phyloP scores from a whole-genome alignment of 2,888 invertebrate species.

The Actias luna region DNA sequence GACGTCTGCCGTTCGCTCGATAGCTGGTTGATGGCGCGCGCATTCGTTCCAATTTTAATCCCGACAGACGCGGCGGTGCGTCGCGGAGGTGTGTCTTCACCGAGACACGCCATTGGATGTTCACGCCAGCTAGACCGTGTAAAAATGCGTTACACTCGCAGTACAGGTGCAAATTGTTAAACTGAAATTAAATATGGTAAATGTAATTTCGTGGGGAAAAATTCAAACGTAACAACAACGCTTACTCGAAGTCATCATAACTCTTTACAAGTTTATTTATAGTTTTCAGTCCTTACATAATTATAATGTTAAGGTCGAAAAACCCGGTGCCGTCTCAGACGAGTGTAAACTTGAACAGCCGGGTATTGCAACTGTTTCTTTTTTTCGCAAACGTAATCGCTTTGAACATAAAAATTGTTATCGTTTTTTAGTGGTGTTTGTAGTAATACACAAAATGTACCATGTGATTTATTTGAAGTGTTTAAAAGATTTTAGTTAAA shows the following conservation, averaged over 20 bases:
- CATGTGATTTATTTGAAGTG: too few relatives aligned
- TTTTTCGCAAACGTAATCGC: not conserved
- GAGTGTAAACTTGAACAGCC: not conserved
- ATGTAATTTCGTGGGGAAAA: not conserved
- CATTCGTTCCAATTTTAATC: slow-evolving; percentile 74
- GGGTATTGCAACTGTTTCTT: not conserved
- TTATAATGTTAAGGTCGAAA: slow-evolving; percentile 35
- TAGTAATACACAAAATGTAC: too few relatives aligned
- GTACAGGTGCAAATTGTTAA: not conserved
- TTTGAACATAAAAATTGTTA: too few relatives aligned
- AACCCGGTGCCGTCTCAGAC: slow-evolving; percentile 29
- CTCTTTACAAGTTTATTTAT: slow-evolving; percentile 26
- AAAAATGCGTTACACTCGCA: not conserved
- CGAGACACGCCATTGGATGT: slow-evolving; percentile 54
- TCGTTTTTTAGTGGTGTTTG: too few relatives aligned
- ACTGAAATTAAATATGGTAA: not conserved
- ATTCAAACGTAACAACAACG: not conserved
- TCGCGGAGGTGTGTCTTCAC: slow-evolving; percentile 75
- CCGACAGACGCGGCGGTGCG: slow-evolving; percentile 56
- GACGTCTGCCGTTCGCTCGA: slow-evolving; percentile 71
- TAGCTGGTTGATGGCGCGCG: slow-evolving; percentile 71
- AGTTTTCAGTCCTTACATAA: slow-evolving; percentile 34
- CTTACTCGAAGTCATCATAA: not conserved
- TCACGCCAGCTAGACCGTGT: slow-evolving; percentile 34
- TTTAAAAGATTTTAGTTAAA: too few relatives aligned